These are phyloP conservation scores for Dermochelys coriacea DNA, from an alignment of 2,797 vertebrate species.

Conservation along the genomic window DNA sequence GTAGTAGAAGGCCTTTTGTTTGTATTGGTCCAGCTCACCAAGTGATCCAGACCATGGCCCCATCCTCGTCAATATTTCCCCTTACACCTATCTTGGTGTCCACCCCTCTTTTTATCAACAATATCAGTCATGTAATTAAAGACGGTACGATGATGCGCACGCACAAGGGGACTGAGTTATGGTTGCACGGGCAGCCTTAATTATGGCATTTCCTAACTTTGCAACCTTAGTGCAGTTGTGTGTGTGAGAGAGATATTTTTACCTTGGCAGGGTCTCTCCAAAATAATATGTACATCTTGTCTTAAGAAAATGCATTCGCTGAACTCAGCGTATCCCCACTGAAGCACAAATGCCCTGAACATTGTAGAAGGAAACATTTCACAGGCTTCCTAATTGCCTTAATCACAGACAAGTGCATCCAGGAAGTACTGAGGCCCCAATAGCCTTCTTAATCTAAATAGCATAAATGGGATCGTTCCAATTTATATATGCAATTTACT, in stretches of 20 bases:
- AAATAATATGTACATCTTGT: neutral
- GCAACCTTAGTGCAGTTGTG: neutral
- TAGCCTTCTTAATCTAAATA: neutral
- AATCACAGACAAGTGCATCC: rapidly evolving
- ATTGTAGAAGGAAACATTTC: neutral
- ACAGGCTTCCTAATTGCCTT: neutral
- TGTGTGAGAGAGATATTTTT: neutral
- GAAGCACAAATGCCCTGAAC: neutral
- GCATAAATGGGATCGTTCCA: rapidly evolving
- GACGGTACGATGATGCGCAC: neutral
- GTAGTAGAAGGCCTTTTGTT: rapidly evolving
- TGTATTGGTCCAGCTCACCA: neutral
- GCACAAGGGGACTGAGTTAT: neutral
- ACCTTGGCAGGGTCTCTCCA: neutral
- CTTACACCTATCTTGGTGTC: neutral
- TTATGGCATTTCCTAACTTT: neutral
- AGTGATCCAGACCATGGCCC: neutral
- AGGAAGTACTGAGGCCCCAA: neutral
- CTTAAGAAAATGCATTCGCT: neutral
- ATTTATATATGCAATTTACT: rapidly evolving
- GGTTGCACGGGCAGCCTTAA: neutral
- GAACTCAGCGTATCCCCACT: neutral
- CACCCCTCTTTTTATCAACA: conserved; percentile 14
- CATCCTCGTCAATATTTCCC: neutral
- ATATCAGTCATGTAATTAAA: conserved; percentile 44